Percentiles rank a stretch among this genome's conserved stretches.
phyloP scores from a whole-genome alignment of 2,113 vertebrate genomes.

The Gallinago paraguaiae region DNA sequence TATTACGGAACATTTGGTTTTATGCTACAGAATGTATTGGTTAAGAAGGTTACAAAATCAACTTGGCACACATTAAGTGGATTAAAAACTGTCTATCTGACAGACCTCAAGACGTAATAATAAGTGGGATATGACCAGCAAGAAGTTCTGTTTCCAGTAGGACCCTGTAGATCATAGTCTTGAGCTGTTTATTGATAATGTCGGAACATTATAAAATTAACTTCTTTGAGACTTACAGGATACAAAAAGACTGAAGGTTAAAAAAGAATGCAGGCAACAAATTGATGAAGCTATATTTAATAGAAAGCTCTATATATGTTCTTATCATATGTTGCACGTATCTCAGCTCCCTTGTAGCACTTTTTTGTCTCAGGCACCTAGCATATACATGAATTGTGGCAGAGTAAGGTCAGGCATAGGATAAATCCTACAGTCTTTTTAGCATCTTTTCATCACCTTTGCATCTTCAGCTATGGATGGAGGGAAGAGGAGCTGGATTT shows the following conservation, averaged over 20 bases:
- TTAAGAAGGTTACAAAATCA: slow-evolving; percentile 11
- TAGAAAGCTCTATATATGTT: background rate
- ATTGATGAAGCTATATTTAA: background rate
- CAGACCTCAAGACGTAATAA: background rate
- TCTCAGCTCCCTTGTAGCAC: background rate
- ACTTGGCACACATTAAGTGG: background rate
- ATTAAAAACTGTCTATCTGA: background rate
- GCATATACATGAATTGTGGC: too few species aligned
- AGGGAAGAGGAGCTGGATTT: background rate
- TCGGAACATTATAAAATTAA: background rate
- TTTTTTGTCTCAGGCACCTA: background rate
- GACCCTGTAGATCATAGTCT: background rate
- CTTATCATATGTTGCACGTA: background rate
- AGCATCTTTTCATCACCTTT: background rate
- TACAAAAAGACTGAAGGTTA: background rate
- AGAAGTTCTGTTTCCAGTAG: background rate
- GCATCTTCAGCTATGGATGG: background rate
- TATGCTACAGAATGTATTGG: background rate
- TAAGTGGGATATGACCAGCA: background rate
- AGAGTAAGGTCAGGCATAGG: background rate
- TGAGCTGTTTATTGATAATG: background rate
- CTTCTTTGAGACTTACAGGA: background rate
- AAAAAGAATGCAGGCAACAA: background rate
- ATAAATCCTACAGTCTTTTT: background rate
- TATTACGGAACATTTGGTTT: slow-evolving; percentile 22